A percentile compares a stretch with the other conserved stretches of the same genome.
Conservation (phyloP, 1,140 invertebrate species). For the Centruroides sculpturatus region DNA sequence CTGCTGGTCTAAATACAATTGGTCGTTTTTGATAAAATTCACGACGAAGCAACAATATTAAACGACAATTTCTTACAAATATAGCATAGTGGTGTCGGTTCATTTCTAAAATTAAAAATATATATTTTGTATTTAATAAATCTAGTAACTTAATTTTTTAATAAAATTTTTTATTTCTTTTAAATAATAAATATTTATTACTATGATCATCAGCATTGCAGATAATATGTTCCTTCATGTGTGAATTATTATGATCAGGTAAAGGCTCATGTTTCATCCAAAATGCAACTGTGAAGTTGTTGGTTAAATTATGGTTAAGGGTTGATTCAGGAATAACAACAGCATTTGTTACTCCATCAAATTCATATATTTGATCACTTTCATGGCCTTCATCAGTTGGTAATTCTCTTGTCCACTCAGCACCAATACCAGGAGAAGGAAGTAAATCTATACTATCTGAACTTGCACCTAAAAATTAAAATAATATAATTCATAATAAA, state of each 20-base stretch:
- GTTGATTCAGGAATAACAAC: constrained; percentile 56
- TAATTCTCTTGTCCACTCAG: constrained; percentile 71
- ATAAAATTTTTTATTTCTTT: not conserved
- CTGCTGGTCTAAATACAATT: constrained; percentile 91
- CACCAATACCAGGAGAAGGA: constrained; percentile 58
- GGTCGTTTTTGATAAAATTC: constrained; percentile 79
- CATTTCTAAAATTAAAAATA: constrained; percentile 18
- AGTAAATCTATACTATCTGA: constrained; percentile 60
- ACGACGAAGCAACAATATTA: constrained; percentile 79
- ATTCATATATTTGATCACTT: constrained; percentile 84
- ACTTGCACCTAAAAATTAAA: constrained; percentile 41
- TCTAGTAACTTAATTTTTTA: not conserved
- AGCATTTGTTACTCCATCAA: constrained; percentile 72
- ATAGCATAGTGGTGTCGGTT: constrained; percentile 95
- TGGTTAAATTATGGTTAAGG: constrained; percentile 45
- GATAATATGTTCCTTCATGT: constrained; percentile 84
- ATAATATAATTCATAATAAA: too few species aligned
- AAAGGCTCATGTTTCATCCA: constrained; percentile 78
- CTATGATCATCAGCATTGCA: constrained; percentile 94
- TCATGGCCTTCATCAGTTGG: constrained; percentile 79
- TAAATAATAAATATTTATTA: constrained; percentile 34
- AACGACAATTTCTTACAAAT: constrained; percentile 88
- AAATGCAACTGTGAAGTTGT: constrained; percentile 74
- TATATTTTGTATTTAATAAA: constrained; percentile 1
- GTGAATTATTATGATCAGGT: constrained; percentile 35